Percentiles rank a stretch among this genome's conserved stretches.
phyloP scores from a whole-genome alignment of 2,113 vertebrate genomes.

The Furnarius figulus region DNA sequence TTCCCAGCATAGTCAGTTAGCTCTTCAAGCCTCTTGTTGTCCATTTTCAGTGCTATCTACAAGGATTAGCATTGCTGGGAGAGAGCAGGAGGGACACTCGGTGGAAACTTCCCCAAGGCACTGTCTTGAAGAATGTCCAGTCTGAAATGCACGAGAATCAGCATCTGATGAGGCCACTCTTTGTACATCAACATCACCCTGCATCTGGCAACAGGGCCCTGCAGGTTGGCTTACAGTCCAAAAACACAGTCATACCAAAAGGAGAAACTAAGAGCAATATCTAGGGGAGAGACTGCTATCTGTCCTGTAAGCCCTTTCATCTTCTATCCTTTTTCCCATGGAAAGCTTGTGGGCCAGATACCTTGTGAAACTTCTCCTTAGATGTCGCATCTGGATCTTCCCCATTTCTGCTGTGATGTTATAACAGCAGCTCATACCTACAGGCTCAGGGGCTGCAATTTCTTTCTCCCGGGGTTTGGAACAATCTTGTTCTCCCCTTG shows the following conservation, averaged over 20 bases:
- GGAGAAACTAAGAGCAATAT: not conserved
- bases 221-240: not conserved
- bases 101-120: not conserved
- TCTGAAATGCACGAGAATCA: not conserved
- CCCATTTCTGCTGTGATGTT: not conserved
- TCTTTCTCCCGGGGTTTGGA: not conserved
- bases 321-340: not conserved
- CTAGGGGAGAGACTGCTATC: not conserved
- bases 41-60: not conserved
- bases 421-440: not conserved
- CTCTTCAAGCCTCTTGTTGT: not conserved
- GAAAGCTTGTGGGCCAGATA: not conserved
- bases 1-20: not conserved
- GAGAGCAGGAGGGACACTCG: not conserved
- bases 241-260: not conserved
- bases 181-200: not conserved
- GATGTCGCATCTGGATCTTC: not conserved
- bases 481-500: not conserved
- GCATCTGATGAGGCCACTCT: not conserved
- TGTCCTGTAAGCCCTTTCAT: not conserved
- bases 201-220: not conserved
- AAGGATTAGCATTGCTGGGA: not conserved
- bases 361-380: not conserved
- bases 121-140: not conserved
- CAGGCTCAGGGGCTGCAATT: not conserved